Percentiles rank a stretch among this genome's conserved stretches.
These are phyloP conservation scores for Crenichthys baileyi DNA, from an alignment of 2,797 vertebrate species.

Conservation along the genomic window DNA sequence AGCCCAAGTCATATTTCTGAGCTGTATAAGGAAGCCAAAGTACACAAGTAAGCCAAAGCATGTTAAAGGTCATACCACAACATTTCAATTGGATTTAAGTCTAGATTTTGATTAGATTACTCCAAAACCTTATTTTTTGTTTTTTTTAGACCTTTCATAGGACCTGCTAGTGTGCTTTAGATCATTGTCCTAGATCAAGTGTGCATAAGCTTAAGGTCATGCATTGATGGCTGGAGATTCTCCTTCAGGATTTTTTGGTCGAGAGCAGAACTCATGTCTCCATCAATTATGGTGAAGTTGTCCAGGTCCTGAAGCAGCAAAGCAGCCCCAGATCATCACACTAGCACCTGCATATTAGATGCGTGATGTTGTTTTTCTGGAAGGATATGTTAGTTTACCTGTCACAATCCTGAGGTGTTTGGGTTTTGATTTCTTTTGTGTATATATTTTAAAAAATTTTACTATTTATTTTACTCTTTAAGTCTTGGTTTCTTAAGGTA, in stretches of 20 bases:
- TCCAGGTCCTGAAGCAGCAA: neutral
- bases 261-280: neutral
- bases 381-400: neutral
- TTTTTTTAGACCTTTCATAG: neutral
- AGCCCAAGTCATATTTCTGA: too few species aligned
- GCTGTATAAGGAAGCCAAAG: too few species aligned
- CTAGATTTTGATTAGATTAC: neutral
- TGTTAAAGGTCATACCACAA: too few species aligned
- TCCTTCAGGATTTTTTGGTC: neutral
- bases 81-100: neutral
- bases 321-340: neutral
- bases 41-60: too few species aligned
- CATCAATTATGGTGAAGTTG: neutral
- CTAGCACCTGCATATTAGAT: neutral
- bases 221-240: too few species aligned
- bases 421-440: too few species aligned
- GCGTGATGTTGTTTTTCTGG: neutral
- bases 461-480: too few species aligned
- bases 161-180: neutral
- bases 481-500: too few species aligned
- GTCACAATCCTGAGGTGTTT: too few species aligned
- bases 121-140: neutral
- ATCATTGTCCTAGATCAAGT: neutral
- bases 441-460: too few species aligned
- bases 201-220: neutral